phyloP scores from a whole-genome alignment of 2,797 vertebrate species.

The Pelochelys cantorii region DNA sequence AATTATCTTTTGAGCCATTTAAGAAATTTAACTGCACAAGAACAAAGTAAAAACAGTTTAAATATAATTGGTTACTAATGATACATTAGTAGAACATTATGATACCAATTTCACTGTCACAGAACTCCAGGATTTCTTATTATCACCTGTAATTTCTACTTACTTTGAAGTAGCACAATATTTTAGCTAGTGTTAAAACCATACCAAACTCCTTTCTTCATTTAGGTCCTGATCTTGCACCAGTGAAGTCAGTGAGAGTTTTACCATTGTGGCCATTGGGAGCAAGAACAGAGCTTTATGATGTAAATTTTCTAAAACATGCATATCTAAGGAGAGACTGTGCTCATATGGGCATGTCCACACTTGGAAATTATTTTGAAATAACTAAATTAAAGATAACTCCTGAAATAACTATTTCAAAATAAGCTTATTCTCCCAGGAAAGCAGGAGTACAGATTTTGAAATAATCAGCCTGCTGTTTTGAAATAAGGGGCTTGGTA shows the following conservation, averaged over 20 bases:
- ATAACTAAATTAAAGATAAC: too few species aligned
- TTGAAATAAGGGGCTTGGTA: too few species aligned
- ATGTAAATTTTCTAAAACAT: neutral
- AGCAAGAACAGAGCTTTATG: neutral
- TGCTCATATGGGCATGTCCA: too few species aligned
- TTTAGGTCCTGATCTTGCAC: neutral
- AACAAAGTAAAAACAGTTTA: neutral
- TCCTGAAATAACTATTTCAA: too few species aligned
- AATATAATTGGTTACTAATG: neutral
- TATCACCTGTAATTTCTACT: neutral
- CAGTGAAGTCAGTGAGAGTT: neutral
- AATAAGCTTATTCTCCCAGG: too few species aligned
- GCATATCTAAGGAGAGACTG: neutral
- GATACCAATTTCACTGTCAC: neutral
- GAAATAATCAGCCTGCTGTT: too few species aligned
- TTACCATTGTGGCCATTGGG: rapidly evolving
- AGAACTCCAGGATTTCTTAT: neutral
- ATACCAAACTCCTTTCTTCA: neutral
- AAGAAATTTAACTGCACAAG: neutral
- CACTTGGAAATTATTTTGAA: too few species aligned
- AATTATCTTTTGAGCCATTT: neutral
- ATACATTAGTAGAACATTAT: neutral
- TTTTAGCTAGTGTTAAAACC: neutral
- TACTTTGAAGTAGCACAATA: neutral
- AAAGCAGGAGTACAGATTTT: too few species aligned